Conservation (phyloP, 92 coral and sea anemone species). For the Epizoanthus fatuus region DNA sequence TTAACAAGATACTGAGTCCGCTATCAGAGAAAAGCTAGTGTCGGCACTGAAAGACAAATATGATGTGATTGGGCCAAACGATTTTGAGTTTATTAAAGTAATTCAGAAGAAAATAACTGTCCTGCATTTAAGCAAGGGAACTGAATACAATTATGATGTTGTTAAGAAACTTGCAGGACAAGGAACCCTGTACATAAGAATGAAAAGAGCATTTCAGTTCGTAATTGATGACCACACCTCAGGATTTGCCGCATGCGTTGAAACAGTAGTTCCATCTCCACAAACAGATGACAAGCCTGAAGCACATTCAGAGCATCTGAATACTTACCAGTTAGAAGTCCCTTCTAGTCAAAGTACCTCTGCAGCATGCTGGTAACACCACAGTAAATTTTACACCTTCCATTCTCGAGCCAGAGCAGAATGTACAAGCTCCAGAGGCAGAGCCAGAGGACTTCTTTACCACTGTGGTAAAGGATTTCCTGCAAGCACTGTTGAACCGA, state of each 20-base stretch:
- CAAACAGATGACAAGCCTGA: constrained; percentile 1
- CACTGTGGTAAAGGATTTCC: constrained; percentile 25
- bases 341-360: constrained; percentile 7
- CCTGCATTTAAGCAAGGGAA: constrained; percentile 50
- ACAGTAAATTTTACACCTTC: neutral
- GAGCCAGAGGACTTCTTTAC: constrained; percentile 26
- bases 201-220: constrained; percentile 39
- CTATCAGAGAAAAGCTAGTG: constrained; percentile 50
- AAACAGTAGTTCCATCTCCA: neutral
- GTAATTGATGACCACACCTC: constrained; percentile 11
- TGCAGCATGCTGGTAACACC: constrained; percentile 17
- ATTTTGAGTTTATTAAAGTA: constrained; percentile 57
- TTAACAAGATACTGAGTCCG: constrained; percentile 49
- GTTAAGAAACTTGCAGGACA: constrained; percentile 57
- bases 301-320: neutral
- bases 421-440: neutral
- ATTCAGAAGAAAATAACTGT: constrained; percentile 52
- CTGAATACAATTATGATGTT: constrained; percentile 48
- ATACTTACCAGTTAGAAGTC: neutral
- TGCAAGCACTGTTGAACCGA: constrained; percentile 18
- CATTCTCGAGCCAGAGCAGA: neutral
- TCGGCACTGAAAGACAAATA: constrained; percentile 59
- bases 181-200: constrained; percentile 58
- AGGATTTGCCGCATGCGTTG: too few relatives aligned
- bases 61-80: constrained; percentile 39